Percentiles rank a stretch among this genome's conserved stretches.
These are phyloP conservation scores for Peromyscus eremicus DNA, from an alignment of 2,797 vertebrate species.

Conservation along the genomic window DNA sequence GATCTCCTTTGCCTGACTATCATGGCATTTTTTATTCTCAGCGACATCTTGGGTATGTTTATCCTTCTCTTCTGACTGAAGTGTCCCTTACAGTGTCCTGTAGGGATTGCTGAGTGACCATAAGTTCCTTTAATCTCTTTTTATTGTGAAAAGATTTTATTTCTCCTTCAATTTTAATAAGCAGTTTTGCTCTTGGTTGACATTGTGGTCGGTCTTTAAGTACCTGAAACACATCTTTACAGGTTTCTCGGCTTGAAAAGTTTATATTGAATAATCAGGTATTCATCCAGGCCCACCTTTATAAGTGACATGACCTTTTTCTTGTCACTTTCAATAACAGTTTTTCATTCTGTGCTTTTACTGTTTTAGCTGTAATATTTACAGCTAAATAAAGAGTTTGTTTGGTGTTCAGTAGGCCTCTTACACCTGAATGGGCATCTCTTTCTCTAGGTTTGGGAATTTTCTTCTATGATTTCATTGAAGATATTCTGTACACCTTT, in stretches of 20 bases:
- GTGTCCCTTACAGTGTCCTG: background rate
- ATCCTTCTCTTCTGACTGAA: background rate
- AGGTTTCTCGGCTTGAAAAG: background rate
- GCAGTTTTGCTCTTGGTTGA: background rate
- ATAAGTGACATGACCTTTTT: background rate
- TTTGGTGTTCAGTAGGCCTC: background rate
- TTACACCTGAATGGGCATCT: background rate
- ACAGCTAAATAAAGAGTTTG: background rate
- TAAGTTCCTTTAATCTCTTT: background rate
- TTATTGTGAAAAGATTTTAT: background rate
- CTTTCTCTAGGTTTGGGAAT: background rate
- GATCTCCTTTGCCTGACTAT: background rate
- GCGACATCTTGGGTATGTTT: background rate
- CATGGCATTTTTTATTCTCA: background rate
- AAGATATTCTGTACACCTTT: background rate
- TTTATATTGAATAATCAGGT: background rate
- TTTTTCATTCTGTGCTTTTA: background rate
- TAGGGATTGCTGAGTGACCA: background rate
- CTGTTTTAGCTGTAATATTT: background rate
- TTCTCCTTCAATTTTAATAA: background rate
- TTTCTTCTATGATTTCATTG: background rate
- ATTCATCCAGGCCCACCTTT: background rate
- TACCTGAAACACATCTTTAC: background rate
- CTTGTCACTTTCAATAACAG: background rate
- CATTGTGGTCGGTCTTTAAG: background rate